Evolutionary conservation across 2,888 invertebrate genomes (phyloP).

Genomic region (Brenthis ino): DNA sequence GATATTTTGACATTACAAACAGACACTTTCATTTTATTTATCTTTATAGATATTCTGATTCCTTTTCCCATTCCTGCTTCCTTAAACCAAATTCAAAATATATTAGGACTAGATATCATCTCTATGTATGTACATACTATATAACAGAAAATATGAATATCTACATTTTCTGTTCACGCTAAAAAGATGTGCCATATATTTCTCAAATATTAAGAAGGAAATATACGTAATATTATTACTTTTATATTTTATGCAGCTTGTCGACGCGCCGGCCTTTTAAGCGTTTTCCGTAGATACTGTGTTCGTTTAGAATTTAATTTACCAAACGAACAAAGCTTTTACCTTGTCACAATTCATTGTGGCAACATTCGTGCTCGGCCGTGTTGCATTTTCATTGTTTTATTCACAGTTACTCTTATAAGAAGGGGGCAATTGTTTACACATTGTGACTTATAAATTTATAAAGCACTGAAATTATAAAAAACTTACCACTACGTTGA

Average conservation of each 20-base stretch:
- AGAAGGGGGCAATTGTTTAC: constrained; percentile 45
- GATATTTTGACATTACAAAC: too few species aligned
- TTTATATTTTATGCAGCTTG: constrained; percentile 39
- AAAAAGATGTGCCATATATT: neutral
- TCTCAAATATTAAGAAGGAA: constrained; percentile 3
- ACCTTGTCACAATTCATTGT: constrained; percentile 66
- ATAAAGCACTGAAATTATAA: neutral
- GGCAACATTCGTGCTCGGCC: constrained; percentile 56
- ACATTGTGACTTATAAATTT: constrained; percentile 7
- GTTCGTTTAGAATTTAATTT: constrained; percentile 63
- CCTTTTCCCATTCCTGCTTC: too few species aligned
- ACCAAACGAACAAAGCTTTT: constrained; percentile 67
- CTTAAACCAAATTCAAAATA: too few species aligned
- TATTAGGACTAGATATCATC: too few species aligned
- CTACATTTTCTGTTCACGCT: too few species aligned
- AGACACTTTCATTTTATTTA: too few species aligned
- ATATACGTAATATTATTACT: constrained; percentile 12
- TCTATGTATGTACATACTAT: too few species aligned
- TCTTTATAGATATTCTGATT: too few species aligned
- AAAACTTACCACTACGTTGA: neutral
- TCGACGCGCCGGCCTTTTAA: constrained; percentile 50
- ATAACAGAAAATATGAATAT: too few species aligned
- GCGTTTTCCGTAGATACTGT: constrained; percentile 51
- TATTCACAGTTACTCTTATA: constrained; percentile 48
- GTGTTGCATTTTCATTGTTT: constrained; percentile 58